phyloP scores from a whole-genome alignment of 2,888 invertebrate species.

The Drosophila barbarae region DNA sequence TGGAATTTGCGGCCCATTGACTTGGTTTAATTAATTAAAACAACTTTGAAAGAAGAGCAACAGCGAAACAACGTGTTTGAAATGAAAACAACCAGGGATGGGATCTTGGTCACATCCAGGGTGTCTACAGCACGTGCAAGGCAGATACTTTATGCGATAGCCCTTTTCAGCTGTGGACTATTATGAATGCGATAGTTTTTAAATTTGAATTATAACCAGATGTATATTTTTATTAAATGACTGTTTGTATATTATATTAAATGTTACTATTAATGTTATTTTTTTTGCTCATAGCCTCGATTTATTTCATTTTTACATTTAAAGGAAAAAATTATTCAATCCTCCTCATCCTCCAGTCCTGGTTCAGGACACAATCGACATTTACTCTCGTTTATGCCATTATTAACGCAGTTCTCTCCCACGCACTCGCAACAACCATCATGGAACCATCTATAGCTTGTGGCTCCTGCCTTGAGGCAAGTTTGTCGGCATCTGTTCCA shows the following conservation, averaged over 20 bases:
- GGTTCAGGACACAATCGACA: slow-evolving; percentile 84
- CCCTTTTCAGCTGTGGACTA: neutral
- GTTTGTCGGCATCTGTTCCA: slow-evolving; percentile 91
- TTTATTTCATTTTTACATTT: neutral
- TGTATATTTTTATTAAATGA: slow-evolving; percentile 14
- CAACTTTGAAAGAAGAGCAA: neutral
- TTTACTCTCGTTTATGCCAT: slow-evolving; percentile 92
- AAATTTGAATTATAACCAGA: neutral
- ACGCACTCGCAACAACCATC: slow-evolving; percentile 96
- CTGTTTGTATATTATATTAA: neutral
- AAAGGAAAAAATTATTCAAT: slow-evolving; percentile 1
- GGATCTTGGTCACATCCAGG: slow-evolving; percentile 1
- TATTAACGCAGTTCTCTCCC: slow-evolving; percentile 91
- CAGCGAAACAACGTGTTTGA: slow-evolving; percentile 62
- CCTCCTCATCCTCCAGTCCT: slow-evolving; percentile 82
- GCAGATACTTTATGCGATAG: neutral
- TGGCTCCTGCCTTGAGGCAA: slow-evolving; percentile 82
- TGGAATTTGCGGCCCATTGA: slow-evolving; percentile 70
- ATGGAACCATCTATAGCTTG: slow-evolving; percentile 87
- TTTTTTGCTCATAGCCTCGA: neutral
- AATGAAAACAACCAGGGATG: slow-evolving; percentile 47
- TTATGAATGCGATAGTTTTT: neutral
- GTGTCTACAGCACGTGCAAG: slow-evolving; percentile 25
- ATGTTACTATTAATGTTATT: neutral
- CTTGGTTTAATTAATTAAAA: neutral